phyloP scores from a whole-genome alignment of 2,797 vertebrate species.

The Eptatretus atami region DNA sequence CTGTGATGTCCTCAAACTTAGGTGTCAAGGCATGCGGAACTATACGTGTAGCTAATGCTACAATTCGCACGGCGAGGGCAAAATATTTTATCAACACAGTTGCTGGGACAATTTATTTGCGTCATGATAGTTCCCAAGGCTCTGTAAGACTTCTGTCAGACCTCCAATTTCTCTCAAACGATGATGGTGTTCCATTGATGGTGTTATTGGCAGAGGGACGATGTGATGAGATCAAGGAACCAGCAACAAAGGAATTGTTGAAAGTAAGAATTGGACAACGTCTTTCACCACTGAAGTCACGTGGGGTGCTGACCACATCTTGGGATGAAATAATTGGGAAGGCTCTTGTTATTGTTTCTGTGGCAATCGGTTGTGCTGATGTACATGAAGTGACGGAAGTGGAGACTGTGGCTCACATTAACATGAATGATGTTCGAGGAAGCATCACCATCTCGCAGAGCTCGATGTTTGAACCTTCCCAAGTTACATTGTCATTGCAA shows the following conservation, averaged over 20 bases:
- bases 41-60: slow-evolving; percentile 11
- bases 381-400: slow-evolving; percentile 15
- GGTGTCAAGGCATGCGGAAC: slow-evolving; percentile 15
- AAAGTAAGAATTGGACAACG: slow-evolving; percentile 16
- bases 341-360: slow-evolving; percentile 13
- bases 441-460: slow-evolving; percentile 18
- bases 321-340: slow-evolving; percentile 9
- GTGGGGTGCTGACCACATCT: slow-evolving; percentile 11
- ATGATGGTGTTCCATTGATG: slow-evolving; percentile 9
- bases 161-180: slow-evolving; percentile 13
- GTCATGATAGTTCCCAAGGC: slow-evolving; percentile 10
- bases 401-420: slow-evolving; percentile 15
- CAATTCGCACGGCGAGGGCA: slow-evolving; percentile 14
- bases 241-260: slow-evolving; percentile 13
- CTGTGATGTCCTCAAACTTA: slow-evolving; percentile 15
- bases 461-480: slow-evolving; percentile 25
- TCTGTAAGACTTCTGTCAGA: slow-evolving; percentile 15
- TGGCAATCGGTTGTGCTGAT: slow-evolving; percentile 16
- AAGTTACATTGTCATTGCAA: slow-evolving; percentile 16
- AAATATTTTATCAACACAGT: slow-evolving; percentile 15
- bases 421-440: slow-evolving; percentile 23
- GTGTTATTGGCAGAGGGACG: slow-evolving; percentile 13
- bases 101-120: slow-evolving; percentile 23
- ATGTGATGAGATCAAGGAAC: slow-evolving; percentile 5
- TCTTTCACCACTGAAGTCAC: slow-evolving; percentile 15